Percentiles rank a stretch among this genome's conserved stretches.
Conservation (phyloP, 2,113 vertebrate genomes). For the Leptodactylus fuscus region DNA sequence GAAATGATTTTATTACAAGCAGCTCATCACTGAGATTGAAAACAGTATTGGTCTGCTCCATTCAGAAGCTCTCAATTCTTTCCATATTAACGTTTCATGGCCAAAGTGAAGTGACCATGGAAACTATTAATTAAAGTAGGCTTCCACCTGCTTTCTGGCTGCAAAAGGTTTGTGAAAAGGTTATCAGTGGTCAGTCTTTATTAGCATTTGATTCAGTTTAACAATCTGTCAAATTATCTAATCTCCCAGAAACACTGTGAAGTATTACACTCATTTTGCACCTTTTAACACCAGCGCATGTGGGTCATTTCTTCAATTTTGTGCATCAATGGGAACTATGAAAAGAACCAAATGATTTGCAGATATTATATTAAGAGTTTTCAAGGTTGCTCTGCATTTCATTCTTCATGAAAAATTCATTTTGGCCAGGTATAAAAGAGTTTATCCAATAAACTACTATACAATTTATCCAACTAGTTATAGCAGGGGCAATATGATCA, state of each 20-base stretch:
- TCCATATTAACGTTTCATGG: slow-evolving; percentile 35
- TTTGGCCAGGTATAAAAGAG: background rate
- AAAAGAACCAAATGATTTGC: background rate
- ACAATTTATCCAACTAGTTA: too few species aligned
- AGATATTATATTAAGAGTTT: background rate
- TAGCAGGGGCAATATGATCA: background rate
- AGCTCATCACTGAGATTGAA: slow-evolving; percentile 35
- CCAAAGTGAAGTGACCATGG: background rate
- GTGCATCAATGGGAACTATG: slow-evolving; percentile 9
- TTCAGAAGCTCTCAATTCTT: slow-evolving; percentile 11
- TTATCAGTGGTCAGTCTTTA: slow-evolving; percentile 10
- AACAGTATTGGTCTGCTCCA: slow-evolving; percentile 3
- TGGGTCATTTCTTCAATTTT: slow-evolving; percentile 25
- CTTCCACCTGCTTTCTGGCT: background rate
- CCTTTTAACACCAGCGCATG: background rate
- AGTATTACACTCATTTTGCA: slow-evolving; percentile 17
- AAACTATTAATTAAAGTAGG: slow-evolving; percentile 39
- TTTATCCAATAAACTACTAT: background rate
- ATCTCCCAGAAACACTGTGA: slow-evolving; percentile 8
- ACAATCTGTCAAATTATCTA: slow-evolving; percentile 26
- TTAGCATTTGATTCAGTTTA: slow-evolving; percentile 1
- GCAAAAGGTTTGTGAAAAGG: background rate
- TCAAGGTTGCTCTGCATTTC: background rate
- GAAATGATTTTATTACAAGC: slow-evolving; percentile 28
- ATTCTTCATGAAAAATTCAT: background rate